Conservation (phyloP, 2,888 invertebrate species). For the Troides aeacus region DNA sequence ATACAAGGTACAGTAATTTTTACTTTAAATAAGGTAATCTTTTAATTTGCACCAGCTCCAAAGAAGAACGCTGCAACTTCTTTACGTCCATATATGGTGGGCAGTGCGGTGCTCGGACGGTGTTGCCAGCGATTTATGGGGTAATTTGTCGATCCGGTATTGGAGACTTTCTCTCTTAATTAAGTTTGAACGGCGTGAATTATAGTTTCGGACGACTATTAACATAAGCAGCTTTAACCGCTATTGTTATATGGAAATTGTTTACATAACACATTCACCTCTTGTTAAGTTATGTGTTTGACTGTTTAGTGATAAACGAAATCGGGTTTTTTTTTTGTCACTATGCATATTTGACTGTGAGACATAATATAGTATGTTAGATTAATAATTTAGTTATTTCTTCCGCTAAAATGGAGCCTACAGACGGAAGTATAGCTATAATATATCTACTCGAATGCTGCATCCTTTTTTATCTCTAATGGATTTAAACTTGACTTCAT, state of each 20-base stretch:
- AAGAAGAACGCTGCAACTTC: constrained; percentile 29
- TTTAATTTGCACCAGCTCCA: constrained; percentile 14
- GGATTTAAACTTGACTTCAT: too few relatives aligned
- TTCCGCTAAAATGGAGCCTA: too few relatives aligned
- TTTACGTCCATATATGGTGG: constrained; percentile 32
- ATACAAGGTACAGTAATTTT: too few relatives aligned
- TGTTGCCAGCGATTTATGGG: constrained; percentile 32
- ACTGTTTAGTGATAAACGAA: too few relatives aligned
- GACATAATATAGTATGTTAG: too few relatives aligned
- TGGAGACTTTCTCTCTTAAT: constrained; percentile 33
- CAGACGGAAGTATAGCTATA: too few relatives aligned
- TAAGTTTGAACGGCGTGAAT: constrained; percentile 28
- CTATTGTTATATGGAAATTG: background rate
- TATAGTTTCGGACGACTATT: constrained; percentile 15
- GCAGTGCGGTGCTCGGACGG: constrained; percentile 29
- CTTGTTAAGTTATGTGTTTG: too few relatives aligned
- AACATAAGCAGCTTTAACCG: background rate
- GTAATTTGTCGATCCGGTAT: constrained; percentile 33
- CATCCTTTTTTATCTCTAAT: too few relatives aligned
- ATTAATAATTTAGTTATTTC: too few relatives aligned
- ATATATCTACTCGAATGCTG: too few relatives aligned
- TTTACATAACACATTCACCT: constrained; percentile 2
- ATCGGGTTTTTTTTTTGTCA: too few relatives aligned
- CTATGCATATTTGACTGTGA: too few relatives aligned
- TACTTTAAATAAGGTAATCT: background rate